phyloP scores from a whole-genome alignment of 2,888 invertebrate species.

The Iphiclides podalirius region DNA sequence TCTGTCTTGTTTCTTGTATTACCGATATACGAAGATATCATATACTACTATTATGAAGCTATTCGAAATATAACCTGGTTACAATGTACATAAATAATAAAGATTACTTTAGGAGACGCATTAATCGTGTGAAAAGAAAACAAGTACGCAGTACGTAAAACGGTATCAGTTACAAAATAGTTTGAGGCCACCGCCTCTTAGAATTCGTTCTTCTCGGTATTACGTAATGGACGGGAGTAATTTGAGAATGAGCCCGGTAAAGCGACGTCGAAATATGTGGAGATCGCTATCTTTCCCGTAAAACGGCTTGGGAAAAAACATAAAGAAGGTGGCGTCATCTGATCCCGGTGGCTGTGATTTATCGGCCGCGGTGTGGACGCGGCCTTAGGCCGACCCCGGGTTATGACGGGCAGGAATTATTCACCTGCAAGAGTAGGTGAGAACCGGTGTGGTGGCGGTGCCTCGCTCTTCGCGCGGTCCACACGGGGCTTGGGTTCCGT shows the following conservation, averaged over 20 bases:
- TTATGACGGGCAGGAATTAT: conserved; percentile 74
- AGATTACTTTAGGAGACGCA: neutral
- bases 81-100: neutral
- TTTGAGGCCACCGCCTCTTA: conserved; percentile 40
- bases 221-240: conserved; percentile 74
- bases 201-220: conserved; percentile 67
- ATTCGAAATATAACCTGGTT: too few relatives aligned
- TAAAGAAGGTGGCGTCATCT: conserved; percentile 81
- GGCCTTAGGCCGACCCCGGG: conserved; percentile 69
- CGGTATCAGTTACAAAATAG: conserved; percentile 19
- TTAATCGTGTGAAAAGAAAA: too few relatives aligned
- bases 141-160: neutral
- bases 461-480: conserved; percentile 9
- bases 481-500: too few relatives aligned
- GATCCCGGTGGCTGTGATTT: conserved; percentile 75
- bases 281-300: conserved; percentile 80
- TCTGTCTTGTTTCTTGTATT: neutral
- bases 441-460: conserved; percentile 45
- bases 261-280: conserved; percentile 80
- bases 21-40: too few relatives aligned
- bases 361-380: conserved; percentile 67
- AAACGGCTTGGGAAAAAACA: conserved; percentile 81
- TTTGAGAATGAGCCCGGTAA: conserved; percentile 75
- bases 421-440: conserved; percentile 56
- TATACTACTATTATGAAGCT: too few relatives aligned